Evolutionary conservation across 2,888 invertebrate species (phyloP).

Genomic region (Papilio gigon): DNA sequence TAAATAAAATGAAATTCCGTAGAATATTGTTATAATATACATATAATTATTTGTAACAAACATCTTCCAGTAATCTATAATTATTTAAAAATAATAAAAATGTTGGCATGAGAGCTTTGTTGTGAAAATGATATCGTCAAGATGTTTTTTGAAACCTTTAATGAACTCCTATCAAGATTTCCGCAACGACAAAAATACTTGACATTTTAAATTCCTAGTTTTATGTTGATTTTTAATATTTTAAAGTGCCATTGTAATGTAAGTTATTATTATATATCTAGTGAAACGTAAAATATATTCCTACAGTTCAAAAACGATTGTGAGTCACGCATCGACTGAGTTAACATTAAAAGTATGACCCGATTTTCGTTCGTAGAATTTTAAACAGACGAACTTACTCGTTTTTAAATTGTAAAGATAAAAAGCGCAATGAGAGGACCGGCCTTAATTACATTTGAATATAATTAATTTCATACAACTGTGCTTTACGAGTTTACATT

Average conservation of each 20-base stretch:
- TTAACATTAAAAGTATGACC: constrained; percentile 21
- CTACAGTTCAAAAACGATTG: background rate
- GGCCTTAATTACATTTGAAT: constrained; percentile 8
- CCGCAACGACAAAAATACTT: background rate
- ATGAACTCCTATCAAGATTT: too few species aligned
- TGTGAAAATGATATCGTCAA: too few species aligned
- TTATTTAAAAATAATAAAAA: too few species aligned
- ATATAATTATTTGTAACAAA: background rate
- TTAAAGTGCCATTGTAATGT: background rate
- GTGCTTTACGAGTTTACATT: background rate
- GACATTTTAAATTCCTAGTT: background rate
- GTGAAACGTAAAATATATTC: constrained; percentile 17
- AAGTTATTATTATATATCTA: background rate
- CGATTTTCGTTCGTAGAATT: constrained; percentile 3
- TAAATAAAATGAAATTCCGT: too few species aligned
- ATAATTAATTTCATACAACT: background rate
- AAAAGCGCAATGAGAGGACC: background rate
- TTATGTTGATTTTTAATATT: constrained; percentile 9
- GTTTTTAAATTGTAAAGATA: constrained; percentile 14
- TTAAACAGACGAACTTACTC: background rate
- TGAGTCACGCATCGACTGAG: background rate
- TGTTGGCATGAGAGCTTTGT: too few species aligned
- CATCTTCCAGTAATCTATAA: background rate
- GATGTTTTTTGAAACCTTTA: too few species aligned
- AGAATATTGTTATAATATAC: too few species aligned